Evolutionary conservation across 2,888 invertebrate genomes (phyloP).

Genomic region (Pseudanteris insignis): DNA sequence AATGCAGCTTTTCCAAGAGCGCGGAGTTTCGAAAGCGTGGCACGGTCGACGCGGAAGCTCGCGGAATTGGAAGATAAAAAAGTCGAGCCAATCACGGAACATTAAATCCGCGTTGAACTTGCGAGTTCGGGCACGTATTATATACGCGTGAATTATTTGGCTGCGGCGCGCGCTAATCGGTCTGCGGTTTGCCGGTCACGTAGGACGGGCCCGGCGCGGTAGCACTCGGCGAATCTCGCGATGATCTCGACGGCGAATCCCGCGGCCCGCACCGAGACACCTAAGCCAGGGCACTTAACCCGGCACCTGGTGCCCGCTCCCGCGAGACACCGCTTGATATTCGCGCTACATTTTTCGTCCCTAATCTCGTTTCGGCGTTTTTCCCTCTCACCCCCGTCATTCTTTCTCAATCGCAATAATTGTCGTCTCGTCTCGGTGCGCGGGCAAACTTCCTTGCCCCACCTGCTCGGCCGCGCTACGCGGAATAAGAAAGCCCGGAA

Average conservation of each 20-base stretch:
- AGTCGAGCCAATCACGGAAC: slow-evolving; percentile 5
- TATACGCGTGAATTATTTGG: slow-evolving; percentile 48
- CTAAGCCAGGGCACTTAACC: slow-evolving; percentile 54
- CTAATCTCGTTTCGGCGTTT: slow-evolving; percentile 21
- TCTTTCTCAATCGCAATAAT: slow-evolving; percentile 32
- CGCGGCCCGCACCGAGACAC: slow-evolving; percentile 48
- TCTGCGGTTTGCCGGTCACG: slow-evolving; percentile 51
- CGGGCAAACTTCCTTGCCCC: slow-evolving; percentile 25
- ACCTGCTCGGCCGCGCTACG: slow-evolving; percentile 37
- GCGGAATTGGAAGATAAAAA: no score
- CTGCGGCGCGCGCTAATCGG: slow-evolving; percentile 19
- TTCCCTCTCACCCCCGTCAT: not conserved
- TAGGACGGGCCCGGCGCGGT: slow-evolving; percentile 47
- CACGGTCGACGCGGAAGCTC: not conserved
- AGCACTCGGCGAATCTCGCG: slow-evolving; percentile 41
- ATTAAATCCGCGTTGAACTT: slow-evolving; percentile 8
- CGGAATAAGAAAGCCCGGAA: slow-evolving; percentile 33
- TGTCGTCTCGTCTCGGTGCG: slow-evolving; percentile 30
- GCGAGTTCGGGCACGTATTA: slow-evolving; percentile 32
- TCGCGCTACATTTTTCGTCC: slow-evolving; percentile 53
- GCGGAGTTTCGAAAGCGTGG: no score
- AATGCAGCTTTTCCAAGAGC: no score
- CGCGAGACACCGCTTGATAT: slow-evolving; percentile 64
- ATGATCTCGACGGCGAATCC: slow-evolving; percentile 46
- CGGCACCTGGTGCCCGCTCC: slow-evolving; percentile 65